Conservation (phyloP, 2,888 invertebrate species). For the Cephonodes hylas region DNA sequence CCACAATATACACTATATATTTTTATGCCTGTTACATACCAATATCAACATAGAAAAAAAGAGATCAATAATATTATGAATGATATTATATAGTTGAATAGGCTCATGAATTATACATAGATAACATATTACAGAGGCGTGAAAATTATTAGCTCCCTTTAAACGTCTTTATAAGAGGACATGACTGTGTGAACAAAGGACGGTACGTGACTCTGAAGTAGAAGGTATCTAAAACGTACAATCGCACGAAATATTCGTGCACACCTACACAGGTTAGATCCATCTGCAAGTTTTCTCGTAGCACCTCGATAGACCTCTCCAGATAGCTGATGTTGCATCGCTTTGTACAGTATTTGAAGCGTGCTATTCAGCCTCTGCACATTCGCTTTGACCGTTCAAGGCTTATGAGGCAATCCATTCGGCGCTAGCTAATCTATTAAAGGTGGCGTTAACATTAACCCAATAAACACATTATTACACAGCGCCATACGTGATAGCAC, state of each 20-base stretch:
- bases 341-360: conserved; percentile 24
- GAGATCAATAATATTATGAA: too few species aligned
- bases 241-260: conserved; percentile 9
- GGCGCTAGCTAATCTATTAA: conserved; percentile 3
- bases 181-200: background rate
- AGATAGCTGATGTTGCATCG: conserved; percentile 4
- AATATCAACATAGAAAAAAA: too few species aligned
- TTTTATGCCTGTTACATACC: too few species aligned
- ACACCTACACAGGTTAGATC: conserved; percentile 21
- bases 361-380: conserved; percentile 12
- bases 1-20: too few species aligned
- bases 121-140: background rate
- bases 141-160: background rate
- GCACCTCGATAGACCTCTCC: conserved; percentile 16
- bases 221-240: background rate
- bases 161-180: background rate
- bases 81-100: too few species aligned
- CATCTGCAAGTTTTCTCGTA: background rate
- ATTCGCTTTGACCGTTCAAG: conserved; percentile 30
- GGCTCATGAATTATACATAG: background rate
- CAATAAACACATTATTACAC: background rate
- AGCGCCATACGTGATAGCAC: background rate
- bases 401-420: conserved; percentile 22
- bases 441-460: background rate
- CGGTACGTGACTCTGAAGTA: background rate